Evolutionary conservation across 1,140 invertebrate species (phyloP).

Genomic region (Platorchestia sp.): DNA sequence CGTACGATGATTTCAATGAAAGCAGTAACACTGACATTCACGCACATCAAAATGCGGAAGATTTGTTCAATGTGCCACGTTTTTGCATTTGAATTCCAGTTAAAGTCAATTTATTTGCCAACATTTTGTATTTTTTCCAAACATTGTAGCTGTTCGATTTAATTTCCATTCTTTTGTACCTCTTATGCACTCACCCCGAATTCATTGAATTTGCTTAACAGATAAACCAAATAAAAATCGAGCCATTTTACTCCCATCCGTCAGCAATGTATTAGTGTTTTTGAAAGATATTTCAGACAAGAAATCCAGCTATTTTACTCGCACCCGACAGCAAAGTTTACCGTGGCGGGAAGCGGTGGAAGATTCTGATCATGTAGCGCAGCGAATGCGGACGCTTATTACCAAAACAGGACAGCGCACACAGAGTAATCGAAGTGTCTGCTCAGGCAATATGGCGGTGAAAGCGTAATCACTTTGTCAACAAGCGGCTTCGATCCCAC

Average conservation of each 20-base stretch:
- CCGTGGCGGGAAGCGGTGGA: not conserved
- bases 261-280: not conserved
- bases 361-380: not conserved
- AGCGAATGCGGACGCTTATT: not conserved
- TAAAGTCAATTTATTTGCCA: no score
- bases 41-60: no score
- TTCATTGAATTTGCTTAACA: not conserved
- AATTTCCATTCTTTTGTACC: not conserved
- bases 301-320: not conserved
- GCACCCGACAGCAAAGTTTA: not conserved
- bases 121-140: not conserved
- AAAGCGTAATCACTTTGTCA: not conserved
- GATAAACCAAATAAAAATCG: not conserved
- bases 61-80: no score
- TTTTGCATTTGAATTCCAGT: no score
- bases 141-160: not conserved
- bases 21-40: no score
- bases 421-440: not conserved
- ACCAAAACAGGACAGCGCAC: not conserved
- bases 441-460: not conserved
- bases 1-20: no score
- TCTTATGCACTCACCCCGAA: not conserved
- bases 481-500: not conserved
- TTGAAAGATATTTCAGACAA: not conserved
- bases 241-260: not conserved